Conservation (phyloP, 2,888 invertebrate species). For the Polia nebulosa region DNA sequence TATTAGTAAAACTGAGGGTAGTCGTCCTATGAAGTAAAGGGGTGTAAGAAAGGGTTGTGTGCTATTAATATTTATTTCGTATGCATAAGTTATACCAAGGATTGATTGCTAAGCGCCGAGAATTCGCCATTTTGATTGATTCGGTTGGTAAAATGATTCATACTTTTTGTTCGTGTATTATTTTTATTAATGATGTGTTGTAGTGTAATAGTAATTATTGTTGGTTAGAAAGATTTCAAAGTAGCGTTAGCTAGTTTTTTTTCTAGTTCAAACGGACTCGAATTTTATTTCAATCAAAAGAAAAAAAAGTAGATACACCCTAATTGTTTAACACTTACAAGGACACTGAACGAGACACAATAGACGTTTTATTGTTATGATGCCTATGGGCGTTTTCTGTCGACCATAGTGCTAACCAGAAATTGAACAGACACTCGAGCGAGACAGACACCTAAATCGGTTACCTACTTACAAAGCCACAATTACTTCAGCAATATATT, state of each 20-base stretch:
- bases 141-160: constrained; percentile 64
- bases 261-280: neutral
- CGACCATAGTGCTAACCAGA: too few species aligned
- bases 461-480: constrained; percentile 53
- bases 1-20: constrained; percentile 83
- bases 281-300: neutral
- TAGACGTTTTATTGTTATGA: too few species aligned
- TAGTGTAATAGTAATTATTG: constrained; percentile 37
- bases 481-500: constrained; percentile 63
- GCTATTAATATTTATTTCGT: constrained; percentile 89
- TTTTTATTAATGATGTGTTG: constrained; percentile 48
- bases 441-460: constrained; percentile 50
- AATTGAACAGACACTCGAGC: constrained; percentile 46
- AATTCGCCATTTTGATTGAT: constrained; percentile 70
- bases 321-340: too few species aligned
- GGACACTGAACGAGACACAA: too few species aligned
- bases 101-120: constrained; percentile 74
- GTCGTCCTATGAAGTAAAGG: constrained; percentile 73
- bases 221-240: constrained; percentile 4
- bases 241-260: neutral
- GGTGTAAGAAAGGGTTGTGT: constrained; percentile 85
- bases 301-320: too few species aligned
- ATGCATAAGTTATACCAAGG: constrained; percentile 80
- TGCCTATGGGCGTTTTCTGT: too few species aligned
- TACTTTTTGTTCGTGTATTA: constrained; percentile 59